Percentiles rank a stretch among this genome's conserved stretches.
phyloP scores from a whole-genome alignment of 2,888 invertebrate genomes.

The Napeogenes sylphis region DNA sequence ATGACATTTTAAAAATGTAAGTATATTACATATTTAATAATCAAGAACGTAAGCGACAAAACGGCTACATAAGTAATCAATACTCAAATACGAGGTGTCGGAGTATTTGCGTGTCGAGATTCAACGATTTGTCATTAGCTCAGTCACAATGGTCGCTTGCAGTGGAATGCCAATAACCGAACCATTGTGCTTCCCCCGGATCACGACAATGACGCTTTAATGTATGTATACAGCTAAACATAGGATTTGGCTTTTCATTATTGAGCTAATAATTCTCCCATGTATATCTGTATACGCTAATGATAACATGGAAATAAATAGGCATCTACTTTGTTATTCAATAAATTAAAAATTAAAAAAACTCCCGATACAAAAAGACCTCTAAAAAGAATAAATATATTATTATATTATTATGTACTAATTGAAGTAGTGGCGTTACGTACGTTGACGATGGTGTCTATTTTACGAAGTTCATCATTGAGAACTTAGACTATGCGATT shows the following conservation, averaged over 20 bases:
- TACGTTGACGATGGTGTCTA: no score
- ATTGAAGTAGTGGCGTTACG: no score
- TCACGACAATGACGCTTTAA: slow-evolving; percentile 40
- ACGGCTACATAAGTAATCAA: slow-evolving; percentile 18
- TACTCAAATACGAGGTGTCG: slow-evolving; percentile 22
- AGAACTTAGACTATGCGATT: no score
- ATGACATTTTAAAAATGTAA: not conserved
- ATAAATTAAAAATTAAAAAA: no score
- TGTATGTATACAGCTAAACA: slow-evolving; percentile 31
- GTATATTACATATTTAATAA: not conserved
- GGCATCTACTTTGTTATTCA: no score
- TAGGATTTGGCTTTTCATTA: slow-evolving; percentile 6
- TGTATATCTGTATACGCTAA: not conserved
- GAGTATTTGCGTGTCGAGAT: slow-evolving; percentile 44
- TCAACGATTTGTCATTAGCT: slow-evolving; percentile 66
- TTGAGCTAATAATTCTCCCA: slow-evolving; percentile 15
- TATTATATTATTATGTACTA: no score
- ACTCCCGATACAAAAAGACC: no score
- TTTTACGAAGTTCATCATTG: no score
- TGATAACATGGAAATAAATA: no score
- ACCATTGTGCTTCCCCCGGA: slow-evolving; percentile 53
- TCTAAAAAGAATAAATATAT: no score
- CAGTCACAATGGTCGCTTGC: slow-evolving; percentile 54
- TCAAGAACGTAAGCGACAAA: not conserved
- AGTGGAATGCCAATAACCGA: slow-evolving; percentile 68